phyloP scores from a whole-genome alignment of 2,888 invertebrate species.

The Pseudoips prasinana region DNA sequence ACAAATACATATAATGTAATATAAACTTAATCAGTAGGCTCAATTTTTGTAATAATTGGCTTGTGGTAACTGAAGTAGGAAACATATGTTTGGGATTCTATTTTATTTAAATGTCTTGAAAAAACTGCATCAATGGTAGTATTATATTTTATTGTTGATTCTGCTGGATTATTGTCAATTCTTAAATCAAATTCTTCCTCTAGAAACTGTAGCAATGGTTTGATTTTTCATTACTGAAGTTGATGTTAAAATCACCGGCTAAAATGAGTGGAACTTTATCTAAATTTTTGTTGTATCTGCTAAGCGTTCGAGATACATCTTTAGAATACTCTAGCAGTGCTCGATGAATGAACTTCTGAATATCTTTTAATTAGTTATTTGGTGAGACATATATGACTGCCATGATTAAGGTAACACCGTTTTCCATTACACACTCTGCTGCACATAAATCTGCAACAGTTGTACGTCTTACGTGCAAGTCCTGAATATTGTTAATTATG shows the following conservation, averaged over 20 bases:
- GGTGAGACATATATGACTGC: constrained; percentile 31
- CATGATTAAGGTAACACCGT: constrained; percentile 26
- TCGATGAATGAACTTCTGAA: constrained; percentile 33
- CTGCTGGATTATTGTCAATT: constrained; percentile 7
- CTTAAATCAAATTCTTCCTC: constrained; percentile 24
- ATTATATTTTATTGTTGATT: constrained; percentile 19
- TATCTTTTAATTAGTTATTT: constrained; percentile 31
- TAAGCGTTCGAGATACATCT: constrained; percentile 29
- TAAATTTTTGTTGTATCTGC: constrained; percentile 20
- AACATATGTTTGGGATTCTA: constrained; percentile 18
- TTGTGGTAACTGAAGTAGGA: constrained; percentile 3
- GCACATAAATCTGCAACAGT: constrained; percentile 29
- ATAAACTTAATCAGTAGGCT: constrained; percentile 7
- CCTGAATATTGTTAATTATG: constrained; percentile 25
- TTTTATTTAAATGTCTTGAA: constrained; percentile 9
- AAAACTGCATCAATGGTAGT: constrained; percentile 16
- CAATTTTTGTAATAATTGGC: constrained; percentile 7
- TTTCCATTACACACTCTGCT: constrained; percentile 20
- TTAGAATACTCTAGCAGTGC: constrained; percentile 27
- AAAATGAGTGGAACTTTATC: constrained; percentile 30
- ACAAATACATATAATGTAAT: too few species aligned
- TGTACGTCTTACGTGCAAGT: constrained; percentile 23
- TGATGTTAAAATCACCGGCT: constrained; percentile 26
- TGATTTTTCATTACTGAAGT: constrained; percentile 26
- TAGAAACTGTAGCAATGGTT: constrained; percentile 23